Evolutionary conservation across 2,888 invertebrate species (phyloP).

Genomic region (Nephrotoma guestfalica): DNA sequence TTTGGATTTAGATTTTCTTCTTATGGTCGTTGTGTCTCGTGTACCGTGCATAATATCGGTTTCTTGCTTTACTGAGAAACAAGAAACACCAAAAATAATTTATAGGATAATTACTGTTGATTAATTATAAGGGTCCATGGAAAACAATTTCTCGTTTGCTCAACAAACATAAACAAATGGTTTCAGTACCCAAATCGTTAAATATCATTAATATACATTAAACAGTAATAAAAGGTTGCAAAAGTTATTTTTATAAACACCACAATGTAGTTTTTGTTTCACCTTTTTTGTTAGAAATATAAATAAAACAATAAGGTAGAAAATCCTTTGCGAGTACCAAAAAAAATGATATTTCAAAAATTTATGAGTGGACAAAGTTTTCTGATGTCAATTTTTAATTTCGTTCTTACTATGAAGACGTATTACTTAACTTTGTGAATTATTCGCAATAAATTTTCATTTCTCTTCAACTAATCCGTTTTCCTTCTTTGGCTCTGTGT

Average conservation of each 20-base stretch:
- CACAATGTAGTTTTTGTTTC: not conserved
- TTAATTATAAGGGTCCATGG: not conserved
- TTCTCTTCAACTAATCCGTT: not conserved
- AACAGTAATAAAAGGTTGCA: not conserved
- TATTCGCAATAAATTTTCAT: not conserved
- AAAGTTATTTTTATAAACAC: not conserved
- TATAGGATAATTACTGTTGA: not conserved
- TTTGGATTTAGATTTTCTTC: not conserved
- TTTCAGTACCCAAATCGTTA: not conserved
- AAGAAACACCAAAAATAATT: not conserved
- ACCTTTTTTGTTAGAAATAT: not conserved
- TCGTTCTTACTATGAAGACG: not conserved
- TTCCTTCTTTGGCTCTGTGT: not conserved
- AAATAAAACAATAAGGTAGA: not conserved
- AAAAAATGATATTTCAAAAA: not conserved
- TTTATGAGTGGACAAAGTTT: not conserved
- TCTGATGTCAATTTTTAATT: not conserved
- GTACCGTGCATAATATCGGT: not conserved
- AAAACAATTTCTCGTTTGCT: not conserved
- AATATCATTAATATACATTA: not conserved
- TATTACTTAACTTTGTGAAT: not conserved
- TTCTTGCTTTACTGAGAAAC: not conserved
- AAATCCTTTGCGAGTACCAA: not conserved
- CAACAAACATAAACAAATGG: not conserved
- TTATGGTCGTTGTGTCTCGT: not conserved